These are phyloP conservation scores for Formicarius rufipectus DNA, from an alignment of 2,113 vertebrate species.

Conservation along the genomic window DNA sequence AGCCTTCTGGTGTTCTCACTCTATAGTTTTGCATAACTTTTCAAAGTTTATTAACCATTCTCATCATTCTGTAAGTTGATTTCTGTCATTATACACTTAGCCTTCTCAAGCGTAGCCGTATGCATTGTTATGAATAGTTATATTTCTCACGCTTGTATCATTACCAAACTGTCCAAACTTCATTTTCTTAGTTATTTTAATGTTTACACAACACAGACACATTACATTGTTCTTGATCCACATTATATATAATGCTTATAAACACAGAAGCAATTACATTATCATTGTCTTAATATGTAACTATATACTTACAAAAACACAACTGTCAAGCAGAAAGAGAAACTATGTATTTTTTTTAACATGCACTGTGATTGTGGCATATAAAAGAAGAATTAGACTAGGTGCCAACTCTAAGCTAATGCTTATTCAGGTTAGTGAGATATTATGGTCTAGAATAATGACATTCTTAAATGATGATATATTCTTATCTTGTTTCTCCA, in stretches of 20 bases:
- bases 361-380: neutral
- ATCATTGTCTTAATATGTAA: constrained; percentile 7
- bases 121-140: neutral
- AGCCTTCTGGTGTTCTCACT: constrained; percentile 1
- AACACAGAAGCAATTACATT: constrained; percentile 8
- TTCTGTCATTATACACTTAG: neutral
- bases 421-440: neutral
- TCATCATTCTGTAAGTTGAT: neutral
- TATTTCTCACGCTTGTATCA: neutral
- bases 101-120: neutral
- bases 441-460: neutral
- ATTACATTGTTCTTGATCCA: neutral
- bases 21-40: constrained; percentile 23
- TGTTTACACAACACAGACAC: neutral
- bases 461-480: neutral
- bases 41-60: constrained; percentile 43
- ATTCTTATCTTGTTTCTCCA: constrained; percentile 33
- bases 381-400: neutral
- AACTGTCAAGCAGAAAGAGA: neutral
- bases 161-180: neutral
- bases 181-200: constrained; percentile 8
- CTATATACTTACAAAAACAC: neutral
- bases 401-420: neutral
- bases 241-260: neutral
- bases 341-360: neutral